Evolutionary conservation across 2,797 vertebrate species (phyloP).

Genomic region (Tamandua tetradactyla): DNA sequence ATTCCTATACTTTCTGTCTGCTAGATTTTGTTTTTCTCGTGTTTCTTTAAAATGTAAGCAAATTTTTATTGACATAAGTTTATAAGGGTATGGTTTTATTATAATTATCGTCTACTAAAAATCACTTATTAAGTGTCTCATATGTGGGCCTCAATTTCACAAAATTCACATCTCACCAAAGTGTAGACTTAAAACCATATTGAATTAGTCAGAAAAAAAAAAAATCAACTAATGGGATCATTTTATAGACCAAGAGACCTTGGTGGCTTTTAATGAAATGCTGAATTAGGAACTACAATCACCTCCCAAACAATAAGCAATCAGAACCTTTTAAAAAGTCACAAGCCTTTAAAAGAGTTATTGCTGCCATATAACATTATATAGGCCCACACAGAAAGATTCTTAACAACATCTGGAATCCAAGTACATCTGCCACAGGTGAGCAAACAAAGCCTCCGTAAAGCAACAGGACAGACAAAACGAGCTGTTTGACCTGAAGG

Average conservation of each 20-base stretch:
- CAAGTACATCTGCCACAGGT: constrained; percentile 73
- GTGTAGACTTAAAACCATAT: not conserved
- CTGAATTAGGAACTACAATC: constrained; percentile 65
- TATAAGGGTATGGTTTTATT: constrained; percentile 3
- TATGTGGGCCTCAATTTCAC: constrained; percentile 5
- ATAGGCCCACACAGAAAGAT: constrained; percentile 40
- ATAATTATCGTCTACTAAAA: constrained; percentile 29
- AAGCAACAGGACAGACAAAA: constrained; percentile 54
- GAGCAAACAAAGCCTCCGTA: constrained; percentile 69
- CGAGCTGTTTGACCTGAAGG: not conserved
- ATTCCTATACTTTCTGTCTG: not conserved
- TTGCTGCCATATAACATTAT: constrained; percentile 17
- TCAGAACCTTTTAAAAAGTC: constrained; percentile 59
- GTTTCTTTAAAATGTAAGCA: constrained; percentile 17
- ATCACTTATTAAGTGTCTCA: not conserved
- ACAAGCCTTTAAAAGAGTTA: constrained; percentile 50
- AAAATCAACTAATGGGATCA: constrained; percentile 23
- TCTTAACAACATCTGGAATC: constrained; percentile 64
- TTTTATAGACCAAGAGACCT: constrained; percentile 44
- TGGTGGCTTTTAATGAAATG: constrained; percentile 55
- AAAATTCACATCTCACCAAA: constrained; percentile 44
- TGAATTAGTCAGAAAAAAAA: constrained; percentile 5
- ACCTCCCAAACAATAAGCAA: constrained; percentile 52
- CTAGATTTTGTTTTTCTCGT: not conserved
- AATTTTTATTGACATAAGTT: constrained; percentile 26